Conservation (phyloP, 2,113 vertebrate genomes). For the Peromyscus maniculatus region DNA sequence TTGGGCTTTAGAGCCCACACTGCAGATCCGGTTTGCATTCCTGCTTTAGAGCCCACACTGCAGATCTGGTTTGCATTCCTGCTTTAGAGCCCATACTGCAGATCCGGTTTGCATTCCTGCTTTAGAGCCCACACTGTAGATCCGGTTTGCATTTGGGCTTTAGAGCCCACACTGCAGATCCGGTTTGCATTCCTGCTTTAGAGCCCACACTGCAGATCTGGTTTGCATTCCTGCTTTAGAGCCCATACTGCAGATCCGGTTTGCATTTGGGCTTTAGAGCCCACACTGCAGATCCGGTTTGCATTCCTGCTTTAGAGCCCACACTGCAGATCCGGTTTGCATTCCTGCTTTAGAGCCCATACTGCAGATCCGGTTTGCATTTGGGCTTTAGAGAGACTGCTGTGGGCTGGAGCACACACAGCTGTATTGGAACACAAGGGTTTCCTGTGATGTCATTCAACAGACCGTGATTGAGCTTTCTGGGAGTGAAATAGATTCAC, state of each 20-base stretch:
- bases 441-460: not conserved
- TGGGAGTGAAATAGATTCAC: not conserved
- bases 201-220: no score
- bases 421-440: rapidly evolving
- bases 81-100: not conserved
- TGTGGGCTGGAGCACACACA: not conserved
- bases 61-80: not conserved
- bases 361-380: not conserved
- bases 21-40: not conserved
- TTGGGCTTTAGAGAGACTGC: not conserved
- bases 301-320: not conserved
- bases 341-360: not conserved
- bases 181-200: not conserved
- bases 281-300: not conserved
- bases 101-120: not conserved
- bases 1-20: not conserved
- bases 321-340: not conserved
- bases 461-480: not conserved
- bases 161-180: not conserved
- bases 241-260: not conserved
- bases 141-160: not conserved
- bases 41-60: not conserved
- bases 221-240: not conserved
- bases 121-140: not conserved
- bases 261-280: not conserved